Evolutionary conservation across 2,797 vertebrate species (phyloP), one percentile per base, ranked within the genome.

Genomic region (Sebastes kiyomatsui): DNA sequence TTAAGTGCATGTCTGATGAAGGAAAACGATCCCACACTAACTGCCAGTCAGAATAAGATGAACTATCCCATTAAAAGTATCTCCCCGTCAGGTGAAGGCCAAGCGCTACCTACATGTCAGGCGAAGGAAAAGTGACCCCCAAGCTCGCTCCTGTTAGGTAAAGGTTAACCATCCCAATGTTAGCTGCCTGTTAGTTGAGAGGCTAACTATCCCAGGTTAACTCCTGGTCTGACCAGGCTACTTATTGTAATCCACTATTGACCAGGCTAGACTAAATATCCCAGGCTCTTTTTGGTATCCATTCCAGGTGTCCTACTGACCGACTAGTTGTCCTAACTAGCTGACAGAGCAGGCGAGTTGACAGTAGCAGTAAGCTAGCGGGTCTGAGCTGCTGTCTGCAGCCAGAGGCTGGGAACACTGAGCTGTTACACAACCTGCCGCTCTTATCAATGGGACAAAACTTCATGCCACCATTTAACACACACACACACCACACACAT

Each of bases 361-460:
- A 80, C 46, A 61, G 59, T 32, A 78, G 76, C 38, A 72, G 77
- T 56, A 14, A 75, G 52, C 27, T 65, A 68, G 27, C 16, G 0
- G 42, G 46, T 84, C 80, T 80, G 64, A 85, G 80, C 66, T 81
- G 67, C 79, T 23, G 72, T 58, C 74, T 84, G 64, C 46, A 79
- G 79, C 70, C 25, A 18, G 67, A 52, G 66, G 5, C 84, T 84
- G 79, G 65, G 79, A 81, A 80, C 77, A 76, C 83, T 67, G 77
- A 81, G 75, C 85, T 46, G 82, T 92, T 93, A 80, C 61, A 91
- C 89, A 91, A 93, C 76, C 80, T 82, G 62, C 46, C 35, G 23
- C 72, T 76, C 83, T 94, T 93, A 94, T 94, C 92, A 90, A 77
- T 67, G 70, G 90, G 79, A 83, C 91, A 92, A 25, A 92, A 91